phyloP scores from a whole-genome alignment of 2,888 invertebrate genomes.

The Amiota minor region DNA sequence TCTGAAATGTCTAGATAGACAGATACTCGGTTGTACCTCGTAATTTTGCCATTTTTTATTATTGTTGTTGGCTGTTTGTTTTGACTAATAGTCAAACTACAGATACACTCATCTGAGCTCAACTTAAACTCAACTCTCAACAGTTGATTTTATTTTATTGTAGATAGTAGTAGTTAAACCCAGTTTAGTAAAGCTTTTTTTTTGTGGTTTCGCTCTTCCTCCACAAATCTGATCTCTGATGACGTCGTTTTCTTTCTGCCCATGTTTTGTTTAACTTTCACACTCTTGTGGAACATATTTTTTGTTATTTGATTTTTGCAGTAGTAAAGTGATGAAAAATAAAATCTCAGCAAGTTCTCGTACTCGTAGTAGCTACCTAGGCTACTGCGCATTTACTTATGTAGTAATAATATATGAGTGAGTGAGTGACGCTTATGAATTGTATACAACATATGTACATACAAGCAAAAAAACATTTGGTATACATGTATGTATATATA shows the following conservation, averaged over 20 bases:
- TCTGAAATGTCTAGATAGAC: too few relatives aligned
- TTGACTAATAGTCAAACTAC: not conserved
- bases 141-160: not conserved
- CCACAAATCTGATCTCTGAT: not conserved
- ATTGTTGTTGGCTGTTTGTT: not conserved
- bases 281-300: constrained; percentile 12
- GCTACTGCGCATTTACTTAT: constrained; percentile 21
- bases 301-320: constrained; percentile 5
- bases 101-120: not conserved
- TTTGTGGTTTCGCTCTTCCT: too few relatives aligned
- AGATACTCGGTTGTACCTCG: too few relatives aligned
- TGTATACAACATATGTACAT: not conserved
- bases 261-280: not conserved
- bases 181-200: not conserved
- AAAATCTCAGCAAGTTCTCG: constrained; percentile 16
- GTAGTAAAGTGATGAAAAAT: not conserved
- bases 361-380: not conserved
- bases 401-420: not conserved
- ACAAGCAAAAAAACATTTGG: not conserved
- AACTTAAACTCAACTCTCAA: not conserved
- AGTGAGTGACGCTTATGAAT: constrained; percentile 3
- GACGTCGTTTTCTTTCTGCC: constrained; percentile 2
- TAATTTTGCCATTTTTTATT: not conserved
- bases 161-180: not conserved
- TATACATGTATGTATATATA: not conserved